Evolutionary conservation across 2,888 invertebrate species (phyloP), one percentile per base, ranked within the genome.

Genomic region (Limnephilus marmoratus): DNA sequence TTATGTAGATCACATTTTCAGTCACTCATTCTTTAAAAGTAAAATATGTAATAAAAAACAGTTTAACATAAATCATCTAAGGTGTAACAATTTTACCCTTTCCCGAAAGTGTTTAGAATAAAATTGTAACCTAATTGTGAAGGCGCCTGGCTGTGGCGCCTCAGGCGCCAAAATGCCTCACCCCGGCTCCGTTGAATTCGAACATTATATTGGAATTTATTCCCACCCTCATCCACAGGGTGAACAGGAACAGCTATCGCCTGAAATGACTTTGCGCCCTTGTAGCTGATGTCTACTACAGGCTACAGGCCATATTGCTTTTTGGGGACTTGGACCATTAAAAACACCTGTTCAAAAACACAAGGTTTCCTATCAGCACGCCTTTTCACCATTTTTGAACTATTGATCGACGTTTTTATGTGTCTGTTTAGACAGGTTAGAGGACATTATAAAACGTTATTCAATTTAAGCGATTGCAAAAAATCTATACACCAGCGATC

Each of bases 341-440:
- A 80, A 41, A 1, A 34, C 88, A 89, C 81, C 88, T 80, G 88
- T 24, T 24, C 88, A 80, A 89, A 41, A 89, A 88, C 18, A 68
- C 80, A 88, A 88, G 88, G 88, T 37, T 88, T 41, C 80, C 12
- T 34, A 88, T 88, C 80, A 18, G 34, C 68, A 37, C 88, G 34
- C 68, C 13, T 18, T 29, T 87, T 87, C 83, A 68, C 87, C 87
- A 87, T 87, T 87, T 87, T 49, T 31, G 11, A 45, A 81, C 81
- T 81, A 89, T 37, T 89, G 88, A 89, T 89, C 88, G 88, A 80
- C 34, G 41, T 80, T 81, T 89, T 18, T 89, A 80, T 37, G 37
- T 24, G 24, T 37, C 37, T 15, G 31, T 29, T 68, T 68, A 68
- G 68, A 68, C 45, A n/a, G 31, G 15, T 87, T 87, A 53, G 87